A percentile compares a stretch with the other conserved stretches of the same genome.
Evolutionary conservation across 1,140 invertebrate genomes (phyloP).

Genomic region (Sminthurinus signatus): DNA sequence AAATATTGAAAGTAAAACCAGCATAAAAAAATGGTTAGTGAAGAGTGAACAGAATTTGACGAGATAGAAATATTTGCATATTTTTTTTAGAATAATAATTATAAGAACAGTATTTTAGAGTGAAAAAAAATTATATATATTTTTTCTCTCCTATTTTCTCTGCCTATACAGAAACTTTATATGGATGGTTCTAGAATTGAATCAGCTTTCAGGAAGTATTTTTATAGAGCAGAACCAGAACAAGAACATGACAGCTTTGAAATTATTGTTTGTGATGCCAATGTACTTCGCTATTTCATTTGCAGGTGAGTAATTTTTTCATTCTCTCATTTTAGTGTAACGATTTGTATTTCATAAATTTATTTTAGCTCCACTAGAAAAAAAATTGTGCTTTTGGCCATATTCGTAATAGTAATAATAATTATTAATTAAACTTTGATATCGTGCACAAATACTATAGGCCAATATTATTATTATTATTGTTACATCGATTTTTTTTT

Average conservation of each 20-base stretch:
- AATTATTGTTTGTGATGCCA: constrained; percentile 91
- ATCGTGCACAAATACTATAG: too few species aligned
- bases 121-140: background rate
- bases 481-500: background rate
- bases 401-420: too few species aligned
- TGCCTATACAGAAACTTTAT: constrained; percentile 67
- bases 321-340: too few species aligned
- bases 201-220: constrained; percentile 86
- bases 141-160: too few species aligned
- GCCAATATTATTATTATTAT: background rate
- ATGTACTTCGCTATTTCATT: constrained; percentile 97
- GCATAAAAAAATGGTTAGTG: too few species aligned
- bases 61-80: too few species aligned
- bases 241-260: constrained; percentile 84
- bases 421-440: too few species aligned
- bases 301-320: constrained; percentile 76
- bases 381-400: too few species aligned
- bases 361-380: too few species aligned
- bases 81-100: too few species aligned
- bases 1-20: too few species aligned
- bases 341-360: too few species aligned
- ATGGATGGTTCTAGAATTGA: constrained; percentile 91
- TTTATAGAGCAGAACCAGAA: constrained; percentile 72
- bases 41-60: background rate
- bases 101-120: background rate